Evolutionary conservation across 23 tunicate species (phyloP), one percentile per base, ranked within the genome.

Genomic region (Styela plicata): DNA sequence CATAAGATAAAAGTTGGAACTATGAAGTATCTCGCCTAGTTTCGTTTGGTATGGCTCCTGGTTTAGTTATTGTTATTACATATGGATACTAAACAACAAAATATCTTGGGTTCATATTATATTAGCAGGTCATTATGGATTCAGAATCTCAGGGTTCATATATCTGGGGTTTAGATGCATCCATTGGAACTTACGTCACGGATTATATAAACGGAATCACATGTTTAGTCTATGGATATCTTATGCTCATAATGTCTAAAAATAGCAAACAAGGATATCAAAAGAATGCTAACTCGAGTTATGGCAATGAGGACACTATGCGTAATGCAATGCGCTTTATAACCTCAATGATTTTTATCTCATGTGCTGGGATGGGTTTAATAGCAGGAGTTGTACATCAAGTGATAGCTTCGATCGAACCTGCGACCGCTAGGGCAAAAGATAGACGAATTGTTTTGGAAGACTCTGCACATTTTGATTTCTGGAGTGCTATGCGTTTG

Each of bases 141-240:
- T 7, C 7, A 5, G 7, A 44, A 5, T 5, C 57, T 44, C 10
- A 13, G 3, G 77, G 77, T 3, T 71, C 77, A 19, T 71, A 71
- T 34, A 36, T 71, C 34, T 71, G 77, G 77, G 77, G 77, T 26
- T 34, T 71, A 20, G 77, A 71, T 17, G 35, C 36, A 5, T 71
- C 77, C 5, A 16, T 34, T 71, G 77, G 77, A 34, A 71, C 77
- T 26, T 21, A 28, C 29, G 34, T 71, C 32, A 28, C 77, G 3
- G 36, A 71, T 34, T 71, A 26, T 17, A 32, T 71, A 2, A 34
- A 18, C 36, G 32, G 26, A 21, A 34, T 22, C 3, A 2, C 34
- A 2, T 71, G 77, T 17, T 34, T 71, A 5, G 36, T 71, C 13
- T 71, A 30, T 32, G 36, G 77, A 3, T 30, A 28, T 33, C 57